A percentile compares a stretch with the other conserved stretches of the same genome.
Evolutionary conservation across 1,140 invertebrate species (phyloP).

Genomic region (Drosophila malerkotliana): DNA sequence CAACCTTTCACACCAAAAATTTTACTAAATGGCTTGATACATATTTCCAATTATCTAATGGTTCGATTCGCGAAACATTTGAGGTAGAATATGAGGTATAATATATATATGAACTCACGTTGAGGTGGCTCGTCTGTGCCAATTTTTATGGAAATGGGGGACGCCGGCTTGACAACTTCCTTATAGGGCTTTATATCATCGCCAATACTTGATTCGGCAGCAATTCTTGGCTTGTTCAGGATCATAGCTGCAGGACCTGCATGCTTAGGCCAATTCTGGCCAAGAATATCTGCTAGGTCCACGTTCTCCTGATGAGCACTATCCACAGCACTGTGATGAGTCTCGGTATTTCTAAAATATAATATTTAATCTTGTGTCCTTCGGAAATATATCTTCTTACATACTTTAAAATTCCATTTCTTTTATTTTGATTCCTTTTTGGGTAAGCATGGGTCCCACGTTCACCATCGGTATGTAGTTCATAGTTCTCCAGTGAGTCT

Average conservation of each 20-base stretch:
- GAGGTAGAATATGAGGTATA: too few relatives aligned
- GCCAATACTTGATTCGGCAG: background rate
- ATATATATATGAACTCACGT: slow-evolving; percentile 11
- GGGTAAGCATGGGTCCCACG: slow-evolving; percentile 11
- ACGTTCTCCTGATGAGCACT: slow-evolving; percentile 40
- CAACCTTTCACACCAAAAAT: too few relatives aligned
- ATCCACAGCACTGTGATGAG: slow-evolving; percentile 36
- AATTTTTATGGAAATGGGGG: slow-evolving; percentile 4
- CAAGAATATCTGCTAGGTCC: slow-evolving; percentile 82
- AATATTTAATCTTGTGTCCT: background rate
- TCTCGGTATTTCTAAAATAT: slow-evolving; percentile 18
- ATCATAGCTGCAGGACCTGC: slow-evolving; percentile 56
- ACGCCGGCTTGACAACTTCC: slow-evolving; percentile 3
- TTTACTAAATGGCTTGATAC: too few relatives aligned
- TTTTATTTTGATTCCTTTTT: slow-evolving; percentile 24
- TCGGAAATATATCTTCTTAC: background rate
- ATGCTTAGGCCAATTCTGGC: slow-evolving; percentile 70
- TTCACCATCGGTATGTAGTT: slow-evolving; percentile 25
- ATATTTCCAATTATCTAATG: too few relatives aligned
- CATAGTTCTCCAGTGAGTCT: slow-evolving; percentile 32
- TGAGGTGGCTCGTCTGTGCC: slow-evolving; percentile 18
- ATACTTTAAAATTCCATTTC: slow-evolving; percentile 35
- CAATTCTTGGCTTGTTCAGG: slow-evolving; percentile 33
- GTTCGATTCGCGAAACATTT: too few relatives aligned
- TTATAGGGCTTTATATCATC: background rate